A percentile compares a stretch with the other conserved stretches of the same genome.
Evolutionary conservation across 2,113 vertebrate species (phyloP).

Genomic region (Recurvirostra avosetta): DNA sequence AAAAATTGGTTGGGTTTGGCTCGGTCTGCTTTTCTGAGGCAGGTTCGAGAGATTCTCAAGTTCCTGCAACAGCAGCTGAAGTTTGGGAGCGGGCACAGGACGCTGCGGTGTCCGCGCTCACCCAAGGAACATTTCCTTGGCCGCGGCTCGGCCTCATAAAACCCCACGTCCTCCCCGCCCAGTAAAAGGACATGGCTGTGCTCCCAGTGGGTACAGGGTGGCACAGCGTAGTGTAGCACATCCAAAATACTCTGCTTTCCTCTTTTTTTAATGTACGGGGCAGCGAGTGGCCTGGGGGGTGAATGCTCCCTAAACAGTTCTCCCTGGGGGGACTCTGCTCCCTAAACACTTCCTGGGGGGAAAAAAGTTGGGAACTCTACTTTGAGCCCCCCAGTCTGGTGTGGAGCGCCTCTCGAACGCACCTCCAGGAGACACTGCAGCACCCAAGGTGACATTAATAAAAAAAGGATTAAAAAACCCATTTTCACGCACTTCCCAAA

Average conservation of each 20-base stretch:
- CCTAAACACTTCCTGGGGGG: fast-evolving
- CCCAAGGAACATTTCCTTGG: neutral
- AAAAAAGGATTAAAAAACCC: neutral
- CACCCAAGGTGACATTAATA: neutral
- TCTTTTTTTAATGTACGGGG: fast-evolving
- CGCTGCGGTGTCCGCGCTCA: neutral
- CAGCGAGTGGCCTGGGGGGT: neutral
- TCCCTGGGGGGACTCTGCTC: neutral
- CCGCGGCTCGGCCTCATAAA: slow-evolving; percentile 17
- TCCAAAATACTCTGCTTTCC: neutral
- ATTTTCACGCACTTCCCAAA: neutral
- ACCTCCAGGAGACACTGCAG: neutral
- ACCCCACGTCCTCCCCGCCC: slow-evolving; percentile 3
- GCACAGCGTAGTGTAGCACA: neutral
- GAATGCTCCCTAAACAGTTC: fast-evolving
- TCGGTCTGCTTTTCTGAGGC: neutral
- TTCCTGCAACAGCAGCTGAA: neutral
- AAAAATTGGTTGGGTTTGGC: neutral
- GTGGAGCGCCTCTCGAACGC: neutral
- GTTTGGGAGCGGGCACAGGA: neutral
- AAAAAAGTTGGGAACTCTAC: too few relatives aligned
- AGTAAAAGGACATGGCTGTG: neutral
- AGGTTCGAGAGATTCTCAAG: neutral
- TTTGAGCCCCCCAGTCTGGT: neutral
- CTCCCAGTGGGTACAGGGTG: neutral